Evolutionary conservation across 2,888 invertebrate genomes (phyloP).

Genomic region (Nineta flava): DNA sequence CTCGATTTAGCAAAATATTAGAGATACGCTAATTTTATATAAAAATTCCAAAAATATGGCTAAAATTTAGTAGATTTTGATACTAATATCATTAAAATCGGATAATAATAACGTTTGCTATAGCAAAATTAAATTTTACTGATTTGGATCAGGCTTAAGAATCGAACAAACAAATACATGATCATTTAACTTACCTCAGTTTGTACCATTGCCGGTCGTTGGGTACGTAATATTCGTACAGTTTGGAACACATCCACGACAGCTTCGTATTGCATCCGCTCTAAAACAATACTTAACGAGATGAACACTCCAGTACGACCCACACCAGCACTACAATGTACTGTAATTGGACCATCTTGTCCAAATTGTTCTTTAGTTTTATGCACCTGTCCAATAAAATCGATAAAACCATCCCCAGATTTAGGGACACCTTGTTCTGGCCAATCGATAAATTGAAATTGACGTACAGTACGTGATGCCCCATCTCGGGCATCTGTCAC

Average conservation of each 20-base stretch:
- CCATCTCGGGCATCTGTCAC: slow-evolving; percentile 96
- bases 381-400: slow-evolving; percentile 98
- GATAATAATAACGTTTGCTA: no score
- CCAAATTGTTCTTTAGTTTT: slow-evolving; percentile 99
- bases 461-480: slow-evolving; percentile 85
- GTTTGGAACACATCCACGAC: slow-evolving; percentile 99
- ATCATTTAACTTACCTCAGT: slow-evolving; percentile 76
- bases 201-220: slow-evolving; percentile 98
- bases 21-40: no score
- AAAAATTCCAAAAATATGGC: slow-evolving; percentile 5
- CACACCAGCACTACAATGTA: slow-evolving; percentile 97
- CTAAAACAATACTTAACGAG: slow-evolving; percentile 91
- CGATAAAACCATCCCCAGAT: slow-evolving; percentile 96
- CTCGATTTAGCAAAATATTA: no score
- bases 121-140: no score
- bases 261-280: slow-evolving; percentile 97
- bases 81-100: no score
- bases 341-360: slow-evolving; percentile 97
- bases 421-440: slow-evolving; percentile 95
- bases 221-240: slow-evolving; percentile 92
- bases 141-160: no score
- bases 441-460: slow-evolving; percentile 96
- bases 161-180: no score
- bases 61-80: no score
- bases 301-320: slow-evolving; percentile 98